Percentiles rank a stretch among this genome's conserved stretches.
These are phyloP conservation scores for Sebastes fasciatus DNA, from an alignment of 2,113 vertebrate species.

Conservation along the genomic window DNA sequence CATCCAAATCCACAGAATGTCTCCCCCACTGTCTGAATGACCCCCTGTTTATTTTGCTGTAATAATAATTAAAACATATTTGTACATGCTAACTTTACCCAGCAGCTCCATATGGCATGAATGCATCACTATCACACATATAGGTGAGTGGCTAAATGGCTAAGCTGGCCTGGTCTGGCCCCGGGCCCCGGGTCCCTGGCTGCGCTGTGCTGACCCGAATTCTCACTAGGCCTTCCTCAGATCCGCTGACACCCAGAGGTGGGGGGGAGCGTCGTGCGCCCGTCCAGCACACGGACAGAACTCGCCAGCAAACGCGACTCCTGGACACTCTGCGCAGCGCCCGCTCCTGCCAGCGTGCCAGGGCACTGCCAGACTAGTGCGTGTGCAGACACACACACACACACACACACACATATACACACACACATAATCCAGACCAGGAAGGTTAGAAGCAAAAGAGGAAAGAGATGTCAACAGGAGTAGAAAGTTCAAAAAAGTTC, in stretches of 20 bases:
- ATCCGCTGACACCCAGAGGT: constrained; percentile 83
- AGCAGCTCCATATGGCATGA: constrained; percentile 39
- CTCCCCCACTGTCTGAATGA: not conserved
- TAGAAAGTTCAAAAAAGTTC: not conserved
- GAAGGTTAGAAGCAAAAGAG: constrained; percentile 13
- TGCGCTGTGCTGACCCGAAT: constrained; percentile 84
- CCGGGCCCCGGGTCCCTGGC: constrained; percentile 35
- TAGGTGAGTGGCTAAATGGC: constrained; percentile 3
- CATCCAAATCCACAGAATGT: not conserved
- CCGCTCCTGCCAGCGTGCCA: constrained; percentile 84
- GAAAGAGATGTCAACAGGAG: constrained; percentile 43
- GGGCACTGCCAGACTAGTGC: constrained; percentile 79
- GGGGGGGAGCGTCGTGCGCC: constrained; percentile 77
- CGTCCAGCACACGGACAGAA: constrained; percentile 86
- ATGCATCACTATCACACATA: constrained; percentile 44
- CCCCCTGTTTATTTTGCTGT: not conserved
- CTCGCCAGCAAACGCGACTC: constrained; percentile 85
- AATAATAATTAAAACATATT: not conserved
- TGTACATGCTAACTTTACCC: not conserved
- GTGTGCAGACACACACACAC: constrained; percentile 20
- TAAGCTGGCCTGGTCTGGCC: constrained; percentile 38
- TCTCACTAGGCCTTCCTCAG: constrained; percentile 86
- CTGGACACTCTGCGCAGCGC: constrained; percentile 78
- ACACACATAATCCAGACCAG: constrained; percentile 40
- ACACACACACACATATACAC: constrained; percentile 40